Base-by-base conservation (phyloP, 2,797 vertebrate species). In the Zenarchopterus dispar region DNA sequence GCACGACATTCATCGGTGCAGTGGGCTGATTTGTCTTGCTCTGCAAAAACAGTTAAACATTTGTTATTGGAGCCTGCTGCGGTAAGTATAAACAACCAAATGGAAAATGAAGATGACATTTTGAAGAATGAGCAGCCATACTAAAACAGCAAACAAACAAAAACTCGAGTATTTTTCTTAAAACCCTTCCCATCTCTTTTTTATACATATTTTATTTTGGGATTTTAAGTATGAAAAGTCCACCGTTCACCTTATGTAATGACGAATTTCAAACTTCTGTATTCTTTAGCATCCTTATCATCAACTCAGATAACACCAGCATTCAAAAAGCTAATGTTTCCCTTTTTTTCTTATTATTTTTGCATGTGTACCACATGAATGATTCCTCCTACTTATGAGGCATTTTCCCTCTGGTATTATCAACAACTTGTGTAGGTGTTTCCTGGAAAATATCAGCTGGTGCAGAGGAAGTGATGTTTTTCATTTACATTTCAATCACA, bases 1-100 rank as follows among this genome's bases (percentile, higher is more conserved):
- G 97, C 96, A 93, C 96, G 95, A 93, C 97, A 98, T 95, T 98
- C 97, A 88, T 97, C 96, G 91, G 96, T 98, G 93, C 96, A 98
- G 91, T 97, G 97, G 94, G 95, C 92, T 85, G 96, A 97, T 94
- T 97, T 96, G 92, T 97, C 96, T 92, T 96, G 95, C 88, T 97
- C 97, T 97, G 94, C 68, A 83, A 88, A 90, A 87, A 91, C 81
- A 92, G 81, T 88, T 84, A 85, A 77, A 89, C 75, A 88, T 81
- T 90, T 90, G 86, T 90, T 89, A 91, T 77, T 84, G 77, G 75
- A 79, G 68, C 62, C 75, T 70, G 70, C 73, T 77, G 74, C 56
- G 52, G 48, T 66, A 48, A 63, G 69, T 62, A 50, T 71, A 67
- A 85, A 82, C 73, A 85, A 54, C 55, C 31, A 24, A 45, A 57